phyloP scores from a whole-genome alignment of 2,113 vertebrate species.

The Motacilla tschutschensis region DNA sequence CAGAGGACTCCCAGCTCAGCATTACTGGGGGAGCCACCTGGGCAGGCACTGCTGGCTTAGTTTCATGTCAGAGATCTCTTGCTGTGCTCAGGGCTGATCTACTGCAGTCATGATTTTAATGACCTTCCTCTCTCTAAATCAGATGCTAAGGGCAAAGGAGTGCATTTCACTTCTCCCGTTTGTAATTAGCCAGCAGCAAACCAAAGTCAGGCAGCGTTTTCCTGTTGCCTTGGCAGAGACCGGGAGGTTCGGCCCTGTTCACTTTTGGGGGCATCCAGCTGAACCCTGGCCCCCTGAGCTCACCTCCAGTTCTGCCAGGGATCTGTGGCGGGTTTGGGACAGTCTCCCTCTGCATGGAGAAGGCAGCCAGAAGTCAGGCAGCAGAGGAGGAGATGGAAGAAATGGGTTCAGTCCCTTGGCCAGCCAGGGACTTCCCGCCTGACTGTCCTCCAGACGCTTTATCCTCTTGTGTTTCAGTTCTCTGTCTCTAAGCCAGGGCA shows the following conservation, averaged over 20 bases:
- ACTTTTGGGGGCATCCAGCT: background rate
- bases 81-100: conserved; percentile 18
- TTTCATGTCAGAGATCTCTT: background rate
- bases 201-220: background rate
- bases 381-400: background rate
- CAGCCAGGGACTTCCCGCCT: background rate
- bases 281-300: background rate
- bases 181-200: conserved; percentile 5
- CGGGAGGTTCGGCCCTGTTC: background rate
- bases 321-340: background rate
- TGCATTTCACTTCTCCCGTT: background rate
- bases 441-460: background rate
- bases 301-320: background rate
- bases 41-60: background rate
- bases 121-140: conserved; percentile 38
- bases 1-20: background rate
- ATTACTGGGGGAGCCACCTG: background rate
- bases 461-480: conserved; percentile 1
- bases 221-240: background rate
- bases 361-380: background rate
- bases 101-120: conserved; percentile 25
- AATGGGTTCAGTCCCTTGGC: background rate
- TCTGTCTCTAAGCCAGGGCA: background rate
- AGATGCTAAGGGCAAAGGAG: conserved; percentile 6
- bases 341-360: background rate